Base-by-base conservation (phyloP, 2,113 vertebrate species). In the Hippocampus comes region DNA sequence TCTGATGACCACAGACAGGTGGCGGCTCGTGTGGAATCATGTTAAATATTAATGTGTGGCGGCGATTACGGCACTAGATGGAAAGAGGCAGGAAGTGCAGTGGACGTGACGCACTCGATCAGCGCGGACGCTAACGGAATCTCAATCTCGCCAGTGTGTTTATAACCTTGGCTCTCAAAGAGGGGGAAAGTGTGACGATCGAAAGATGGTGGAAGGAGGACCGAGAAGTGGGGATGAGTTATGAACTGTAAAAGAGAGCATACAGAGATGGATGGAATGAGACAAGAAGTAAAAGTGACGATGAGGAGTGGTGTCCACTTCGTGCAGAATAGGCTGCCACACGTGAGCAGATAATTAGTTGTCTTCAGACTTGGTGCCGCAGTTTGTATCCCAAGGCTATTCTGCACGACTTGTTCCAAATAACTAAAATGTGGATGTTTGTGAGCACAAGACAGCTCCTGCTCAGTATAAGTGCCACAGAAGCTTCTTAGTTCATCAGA, bases 21-120 rank as follows among this genome's bases (percentile, higher is more conserved):
- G 63, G 79, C 56, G 75, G n/a, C 75, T 70, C 72, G 82, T 74
- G 83, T 60, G 73, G 81, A 82, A 80, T 77, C 65, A 77, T 84
- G 83, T 91, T 88, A 91, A 93, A 91, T 92, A 91, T 91, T 90
- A 88, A 90, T 90, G 84, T 75, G 78, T 61, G 70, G 67, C 68
- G 78, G 86, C 83, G 86, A 90, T 91, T 90, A 88, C 77, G 53
- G 79, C 49, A 64, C 78, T 61, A 78, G 85, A 87, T 79, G 79
- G 81, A 80, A 85, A 80, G 77, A 86, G 84, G 73, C 83, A 80
- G 89, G 80, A 84, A 84, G 85, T 77, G 56, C 49, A 38, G 65
- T 55, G 81, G 82, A 84, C 74, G 69, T 77, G 88, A 85, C 88
- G 86, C 72, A 70, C 79, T 82, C 86, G 89, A 91, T 92, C 83